These are phyloP conservation scores for Pseudochirops corinnae DNA, from an alignment of 2,797 vertebrate genomes.

Conservation along the genomic window DNA sequence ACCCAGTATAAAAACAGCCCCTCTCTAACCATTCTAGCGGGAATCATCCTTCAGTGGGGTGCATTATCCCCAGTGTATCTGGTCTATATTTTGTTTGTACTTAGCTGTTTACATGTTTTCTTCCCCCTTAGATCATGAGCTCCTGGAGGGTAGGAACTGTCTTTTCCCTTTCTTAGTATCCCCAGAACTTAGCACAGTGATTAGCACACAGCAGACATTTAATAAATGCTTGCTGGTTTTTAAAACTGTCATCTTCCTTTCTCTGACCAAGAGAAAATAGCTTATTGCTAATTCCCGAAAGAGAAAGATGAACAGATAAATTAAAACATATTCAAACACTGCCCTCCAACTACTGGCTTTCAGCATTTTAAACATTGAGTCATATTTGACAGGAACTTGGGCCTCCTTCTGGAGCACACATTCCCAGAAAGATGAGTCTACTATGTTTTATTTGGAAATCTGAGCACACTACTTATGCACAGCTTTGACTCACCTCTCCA, in stretches of 20 bases:
- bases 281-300: not conserved
- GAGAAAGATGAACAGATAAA: not conserved
- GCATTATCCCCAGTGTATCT: not conserved
- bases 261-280: not conserved
- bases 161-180: not conserved
- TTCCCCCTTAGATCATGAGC: not conserved
- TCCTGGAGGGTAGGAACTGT: not conserved
- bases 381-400: slow-evolving; percentile 5
- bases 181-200: not conserved
- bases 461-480: not conserved
- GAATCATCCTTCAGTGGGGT: not conserved
- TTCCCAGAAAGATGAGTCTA: not conserved
- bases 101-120: not conserved
- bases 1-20: not conserved
- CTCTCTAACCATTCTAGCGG: not conserved
- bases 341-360: not conserved
- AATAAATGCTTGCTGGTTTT: not conserved
- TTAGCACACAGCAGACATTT: not conserved
- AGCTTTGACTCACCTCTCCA: not conserved
- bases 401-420: not conserved
- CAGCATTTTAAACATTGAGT: not conserved
- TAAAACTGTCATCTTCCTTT: not conserved
- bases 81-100: not conserved
- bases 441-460: not conserved
- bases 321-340: not conserved